phyloP scores from a whole-genome alignment of 2,113 vertebrate species.

The Phalacrocorax aristotelis region DNA sequence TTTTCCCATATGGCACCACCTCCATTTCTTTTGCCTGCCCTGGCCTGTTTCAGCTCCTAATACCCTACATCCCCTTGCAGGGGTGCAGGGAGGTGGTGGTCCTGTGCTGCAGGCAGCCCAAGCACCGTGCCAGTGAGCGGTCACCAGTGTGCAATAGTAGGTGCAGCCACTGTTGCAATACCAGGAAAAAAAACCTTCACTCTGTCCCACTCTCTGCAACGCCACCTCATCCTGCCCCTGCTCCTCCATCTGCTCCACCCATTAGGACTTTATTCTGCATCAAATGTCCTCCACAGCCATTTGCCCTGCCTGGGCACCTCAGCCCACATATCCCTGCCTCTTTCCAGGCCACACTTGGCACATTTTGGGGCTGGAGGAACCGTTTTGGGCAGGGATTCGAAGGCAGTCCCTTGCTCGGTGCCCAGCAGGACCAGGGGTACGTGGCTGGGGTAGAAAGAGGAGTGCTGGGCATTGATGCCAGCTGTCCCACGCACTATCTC shows the following conservation, averaged over 20 bases:
- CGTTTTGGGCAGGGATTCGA: accelerated
- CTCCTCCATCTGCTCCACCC: background rate
- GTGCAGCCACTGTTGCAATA: background rate
- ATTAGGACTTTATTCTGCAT: background rate
- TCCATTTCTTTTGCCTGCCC: background rate
- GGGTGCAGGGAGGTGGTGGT: background rate
- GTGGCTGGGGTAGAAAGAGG: background rate
- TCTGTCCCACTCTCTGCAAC: background rate
- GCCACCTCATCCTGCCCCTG: background rate
- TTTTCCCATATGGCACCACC: background rate
- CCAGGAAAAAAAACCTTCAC: background rate
- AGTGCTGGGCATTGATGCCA: conserved; percentile 13
- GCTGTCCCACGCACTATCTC: conserved; percentile 64
- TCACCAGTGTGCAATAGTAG: background rate
- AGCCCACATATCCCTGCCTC: background rate
- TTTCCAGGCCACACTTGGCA: accelerated
- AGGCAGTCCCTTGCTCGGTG: background rate
- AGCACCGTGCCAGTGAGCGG: accelerated
- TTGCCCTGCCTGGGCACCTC: background rate
- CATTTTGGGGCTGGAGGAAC: background rate
- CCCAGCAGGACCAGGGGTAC: accelerated
- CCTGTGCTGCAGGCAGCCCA: background rate
- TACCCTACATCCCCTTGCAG: accelerated
- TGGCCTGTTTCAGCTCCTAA: background rate
- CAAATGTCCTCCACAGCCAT: background rate